A percentile compares a stretch with the other conserved stretches of the same genome.
phyloP scores from a whole-genome alignment of 2,113 vertebrate genomes.

The Strigops habroptila region DNA sequence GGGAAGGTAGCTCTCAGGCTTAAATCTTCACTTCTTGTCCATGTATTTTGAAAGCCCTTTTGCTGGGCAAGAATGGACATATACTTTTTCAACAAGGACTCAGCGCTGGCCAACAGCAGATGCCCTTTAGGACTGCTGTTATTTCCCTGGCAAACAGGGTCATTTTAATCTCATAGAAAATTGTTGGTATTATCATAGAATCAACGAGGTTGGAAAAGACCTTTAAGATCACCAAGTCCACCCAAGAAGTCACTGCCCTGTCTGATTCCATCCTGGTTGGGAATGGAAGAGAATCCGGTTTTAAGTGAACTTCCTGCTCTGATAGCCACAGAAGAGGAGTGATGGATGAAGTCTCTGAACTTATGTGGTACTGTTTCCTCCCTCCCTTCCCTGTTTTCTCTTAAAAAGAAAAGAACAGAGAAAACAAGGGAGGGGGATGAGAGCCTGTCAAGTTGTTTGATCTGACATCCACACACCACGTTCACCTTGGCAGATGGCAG shows the following conservation, averaged over 20 bases:
- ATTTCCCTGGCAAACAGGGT: neutral
- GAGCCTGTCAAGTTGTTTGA: neutral
- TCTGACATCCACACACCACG: slow-evolving; percentile 2
- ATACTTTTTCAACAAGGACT: neutral
- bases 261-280: neutral
- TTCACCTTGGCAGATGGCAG: slow-evolving; percentile 64
- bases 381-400: neutral
- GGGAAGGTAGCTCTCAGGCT: neutral
- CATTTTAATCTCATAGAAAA: neutral
- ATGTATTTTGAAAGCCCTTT: neutral
- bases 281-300: neutral
- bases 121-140: neutral
- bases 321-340: neutral
- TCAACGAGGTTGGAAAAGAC: neutral
- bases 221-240: neutral
- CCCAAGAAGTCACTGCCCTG: neutral
- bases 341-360: neutral
- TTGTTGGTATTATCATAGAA: neutral
- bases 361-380: neutral
- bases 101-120: neutral
- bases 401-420: neutral
- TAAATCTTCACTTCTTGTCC: neutral
- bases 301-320: neutral
- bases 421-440: neutral
- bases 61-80: neutral